Evolutionary conservation across 2,888 invertebrate genomes (phyloP).

Genomic region (Dastarcus helophoroides): DNA sequence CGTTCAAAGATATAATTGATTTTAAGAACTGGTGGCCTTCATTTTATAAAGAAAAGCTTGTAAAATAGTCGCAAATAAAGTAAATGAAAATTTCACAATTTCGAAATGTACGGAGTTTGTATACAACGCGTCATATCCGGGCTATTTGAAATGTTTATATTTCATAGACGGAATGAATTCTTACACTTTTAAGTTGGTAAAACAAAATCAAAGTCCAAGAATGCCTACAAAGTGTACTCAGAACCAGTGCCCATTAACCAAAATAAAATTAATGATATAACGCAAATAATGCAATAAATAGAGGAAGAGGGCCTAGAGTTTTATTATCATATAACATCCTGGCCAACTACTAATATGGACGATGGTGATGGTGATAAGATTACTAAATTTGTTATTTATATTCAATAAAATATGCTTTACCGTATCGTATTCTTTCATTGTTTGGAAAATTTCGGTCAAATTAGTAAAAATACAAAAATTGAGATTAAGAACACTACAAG

Average conservation of each 20-base stretch:
- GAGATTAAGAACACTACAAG: constrained; percentile 8
- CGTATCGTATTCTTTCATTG: background rate
- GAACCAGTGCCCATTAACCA: background rate
- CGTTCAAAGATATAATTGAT: background rate
- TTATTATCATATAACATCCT: background rate
- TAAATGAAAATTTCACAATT: constrained; percentile 1
- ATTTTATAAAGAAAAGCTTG: constrained; percentile 1
- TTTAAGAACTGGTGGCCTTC: background rate
- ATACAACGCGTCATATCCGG: constrained; percentile 2
- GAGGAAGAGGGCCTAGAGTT: constrained; percentile 1
- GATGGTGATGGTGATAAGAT: background rate
- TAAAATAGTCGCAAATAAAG: background rate
- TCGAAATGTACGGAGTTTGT: background rate
- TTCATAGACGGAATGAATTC: background rate
- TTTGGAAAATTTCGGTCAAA: constrained; percentile 1
- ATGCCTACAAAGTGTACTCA: background rate
- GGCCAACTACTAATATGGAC: constrained; percentile 1
- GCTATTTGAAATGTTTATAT: background rate
- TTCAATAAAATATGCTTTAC: constrained; percentile 1
- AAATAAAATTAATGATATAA: background rate
- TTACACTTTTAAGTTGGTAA: background rate
- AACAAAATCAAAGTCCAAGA: constrained; percentile 1
- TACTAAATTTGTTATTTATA: constrained; percentile 1
- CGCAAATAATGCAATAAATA: background rate
- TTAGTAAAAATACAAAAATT: background rate